Evolutionary conservation across 35 echinoderm and acorn worm genomes (phyloP).

Genomic region (Antedon bifida): DNA sequence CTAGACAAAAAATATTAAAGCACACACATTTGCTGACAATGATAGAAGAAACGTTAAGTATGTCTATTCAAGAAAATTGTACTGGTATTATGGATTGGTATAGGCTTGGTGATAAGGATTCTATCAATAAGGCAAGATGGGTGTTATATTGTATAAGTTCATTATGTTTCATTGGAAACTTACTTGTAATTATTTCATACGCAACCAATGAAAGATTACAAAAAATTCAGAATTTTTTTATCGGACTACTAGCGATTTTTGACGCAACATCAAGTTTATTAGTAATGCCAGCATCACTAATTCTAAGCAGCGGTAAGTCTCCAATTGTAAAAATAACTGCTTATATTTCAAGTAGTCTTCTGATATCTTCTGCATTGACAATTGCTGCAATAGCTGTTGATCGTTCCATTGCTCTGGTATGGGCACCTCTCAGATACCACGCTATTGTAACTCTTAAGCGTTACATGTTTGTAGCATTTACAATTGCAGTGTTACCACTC

Average conservation of each 20-base stretch:
- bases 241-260: background rate
- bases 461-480: background rate
- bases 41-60: too few species aligned
- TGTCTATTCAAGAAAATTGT: too few species aligned
- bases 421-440: background rate
- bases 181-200: too few species aligned
- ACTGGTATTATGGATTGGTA: too few species aligned
- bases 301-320: background rate
- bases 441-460: background rate
- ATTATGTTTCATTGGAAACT: too few species aligned
- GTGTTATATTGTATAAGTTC: too few species aligned
- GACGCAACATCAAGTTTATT: background rate
- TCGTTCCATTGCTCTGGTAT: background rate
- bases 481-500: background rate
- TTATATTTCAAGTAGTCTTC: background rate
- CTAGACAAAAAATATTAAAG: too few species aligned
- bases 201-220: background rate
- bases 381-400: background rate
- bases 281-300: background rate
- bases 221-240: background rate
- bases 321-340: background rate
- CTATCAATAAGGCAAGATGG: too few species aligned
- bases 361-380: background rate
- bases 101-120: too few species aligned
- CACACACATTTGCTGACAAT: too few species aligned